Evolutionary conservation across 2,888 invertebrate genomes (phyloP), one percentile per base, ranked within the genome.

Genomic region (Barypeithes pellucidus): DNA sequence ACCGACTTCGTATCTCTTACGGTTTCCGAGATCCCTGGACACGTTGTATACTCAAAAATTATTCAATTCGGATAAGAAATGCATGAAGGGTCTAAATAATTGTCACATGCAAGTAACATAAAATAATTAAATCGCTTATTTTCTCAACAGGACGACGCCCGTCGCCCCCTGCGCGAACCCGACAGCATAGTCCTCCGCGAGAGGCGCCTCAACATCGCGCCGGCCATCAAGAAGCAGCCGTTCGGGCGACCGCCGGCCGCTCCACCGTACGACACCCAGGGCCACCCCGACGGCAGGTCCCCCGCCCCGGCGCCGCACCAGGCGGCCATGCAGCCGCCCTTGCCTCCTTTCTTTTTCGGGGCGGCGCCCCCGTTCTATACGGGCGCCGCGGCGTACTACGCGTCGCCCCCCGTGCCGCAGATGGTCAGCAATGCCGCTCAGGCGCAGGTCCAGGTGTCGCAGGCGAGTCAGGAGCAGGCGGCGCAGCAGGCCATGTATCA

Each of bases 181-280:
- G 94, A 94, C 80, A 92, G 93, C 84, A 91, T 94, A 77, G 89
- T 94, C 61, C 89, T 95, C 81, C 91, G 93, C 80, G 94, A 95
- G 84, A 89, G 94, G 79, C 94, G 94, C 84, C 87, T 95, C 73
- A 95, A 95, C 83, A 94, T 95, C 84, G 95, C 95, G 43, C 94
- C 94, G 77, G 95, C 95, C 78, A 93, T 95, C 75, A 93, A 94
- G 82, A 95, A 95, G 86, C 94, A 95, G 88, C 79, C 76, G n/a
- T 76, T 76, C 22, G 73, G 73, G 4, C 67, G 73, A n/a, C 73
- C 73, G 16, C 68, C 72, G 7, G 43, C 73, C 4, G 67, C 71
- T 2, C 60, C 71, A 12, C 73, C 73, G 39, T 76, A 70, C 36
- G 75, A 75, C 29, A 52, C 62, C 9, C 63, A 59, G n/a, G 50